A percentile compares a stretch with the other conserved stretches of the same genome.
Evolutionary conservation across 2,888 invertebrate genomes (phyloP).

Genomic region (Helobdella robusta): DNA sequence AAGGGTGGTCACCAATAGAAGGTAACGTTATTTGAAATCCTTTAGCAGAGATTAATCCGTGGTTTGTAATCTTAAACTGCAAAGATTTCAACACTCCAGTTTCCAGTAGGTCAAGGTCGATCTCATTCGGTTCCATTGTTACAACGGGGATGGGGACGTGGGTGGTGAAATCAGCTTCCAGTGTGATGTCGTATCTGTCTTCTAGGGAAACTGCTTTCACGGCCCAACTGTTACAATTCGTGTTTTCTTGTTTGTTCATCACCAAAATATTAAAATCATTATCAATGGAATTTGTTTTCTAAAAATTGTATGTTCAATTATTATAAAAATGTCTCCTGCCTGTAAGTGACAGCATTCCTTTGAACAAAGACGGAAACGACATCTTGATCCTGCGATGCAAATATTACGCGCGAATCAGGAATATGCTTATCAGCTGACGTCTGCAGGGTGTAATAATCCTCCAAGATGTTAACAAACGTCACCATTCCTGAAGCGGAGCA

Average conservation of each 20-base stretch:
- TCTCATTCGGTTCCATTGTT: slow-evolving; percentile 30
- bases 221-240: slow-evolving; percentile 36
- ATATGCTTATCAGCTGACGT: slow-evolving; percentile 22
- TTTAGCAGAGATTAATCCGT: slow-evolving; percentile 38
- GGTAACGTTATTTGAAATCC: slow-evolving; percentile 35
- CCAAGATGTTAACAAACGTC: slow-evolving; percentile 20
- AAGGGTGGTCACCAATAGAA: slow-evolving; percentile 31
- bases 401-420: slow-evolving; percentile 21
- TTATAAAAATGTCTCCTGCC: not conserved
- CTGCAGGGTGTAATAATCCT: slow-evolving; percentile 27
- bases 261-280: too few species aligned
- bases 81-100: slow-evolving; percentile 22
- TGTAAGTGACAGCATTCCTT: slow-evolving; percentile 23
- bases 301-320: too few species aligned
- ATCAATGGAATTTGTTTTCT: too few species aligned
- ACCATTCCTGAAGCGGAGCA: slow-evolving; percentile 22
- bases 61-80: slow-evolving; percentile 35
- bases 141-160: slow-evolving; percentile 39
- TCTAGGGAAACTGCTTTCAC: slow-evolving; percentile 36
- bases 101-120: slow-evolving; percentile 30
- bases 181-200: slow-evolving; percentile 37
- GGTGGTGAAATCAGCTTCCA: slow-evolving; percentile 38
- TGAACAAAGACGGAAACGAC: slow-evolving; percentile 24
- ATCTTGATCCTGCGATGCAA: slow-evolving; percentile 18
- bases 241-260: too few species aligned